These are phyloP conservation scores for Ormyrus rosae DNA, from an alignment of 2,888 invertebrate species.

Conservation along the genomic window DNA sequence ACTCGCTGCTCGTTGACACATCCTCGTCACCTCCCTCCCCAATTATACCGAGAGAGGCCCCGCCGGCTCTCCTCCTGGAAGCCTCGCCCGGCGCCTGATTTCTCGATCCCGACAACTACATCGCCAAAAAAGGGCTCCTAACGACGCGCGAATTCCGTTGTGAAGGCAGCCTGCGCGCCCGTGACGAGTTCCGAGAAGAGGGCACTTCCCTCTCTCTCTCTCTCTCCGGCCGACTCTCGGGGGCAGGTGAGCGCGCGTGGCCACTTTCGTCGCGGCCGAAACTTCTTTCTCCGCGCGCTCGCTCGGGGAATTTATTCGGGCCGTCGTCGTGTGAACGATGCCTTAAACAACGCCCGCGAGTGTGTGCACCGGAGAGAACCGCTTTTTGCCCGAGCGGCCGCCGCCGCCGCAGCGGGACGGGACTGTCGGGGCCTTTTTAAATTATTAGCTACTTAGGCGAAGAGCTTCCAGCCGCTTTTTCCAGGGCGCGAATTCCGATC, in stretches of 20 bases:
- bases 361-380: background rate
- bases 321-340: constrained; percentile 36
- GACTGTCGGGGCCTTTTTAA: too few species aligned
- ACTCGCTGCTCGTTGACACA: too few species aligned
- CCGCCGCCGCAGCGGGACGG: too few species aligned
- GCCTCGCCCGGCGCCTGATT: too few species aligned
- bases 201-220: background rate
- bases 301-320: constrained; percentile 37
- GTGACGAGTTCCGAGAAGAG: constrained; percentile 36
- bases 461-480: constrained; percentile 32
- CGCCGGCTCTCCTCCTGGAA: too few species aligned
- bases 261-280: constrained; percentile 48
- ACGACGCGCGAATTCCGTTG: background rate
- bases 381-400: background rate
- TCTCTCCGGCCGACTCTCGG: background rate
- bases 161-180: constrained; percentile 18
- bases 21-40: too few species aligned
- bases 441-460: too few species aligned
- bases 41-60: too few species aligned
- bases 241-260: constrained; percentile 46
- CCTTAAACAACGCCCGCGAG: constrained; percentile 44
- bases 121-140: background rate
- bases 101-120: too few species aligned
- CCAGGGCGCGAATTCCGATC: background rate
- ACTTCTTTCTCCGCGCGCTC: constrained; percentile 29